Conservation (phyloP, 1,140 invertebrate species). For the Ectropis grisescens region DNA sequence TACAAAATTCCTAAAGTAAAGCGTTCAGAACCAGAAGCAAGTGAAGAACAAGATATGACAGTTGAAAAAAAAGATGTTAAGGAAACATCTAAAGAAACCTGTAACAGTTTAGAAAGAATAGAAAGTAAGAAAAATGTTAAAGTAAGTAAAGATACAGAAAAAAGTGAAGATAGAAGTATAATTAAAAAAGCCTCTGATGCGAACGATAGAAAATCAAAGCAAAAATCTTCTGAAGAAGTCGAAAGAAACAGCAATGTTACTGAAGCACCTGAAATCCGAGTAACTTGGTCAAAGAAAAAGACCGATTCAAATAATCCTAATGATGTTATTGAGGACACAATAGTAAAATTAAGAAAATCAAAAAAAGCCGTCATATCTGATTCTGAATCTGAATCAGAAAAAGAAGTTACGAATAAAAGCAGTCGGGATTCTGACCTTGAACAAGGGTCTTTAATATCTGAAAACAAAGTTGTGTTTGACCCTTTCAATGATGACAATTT, state of each 20-base stretch:
- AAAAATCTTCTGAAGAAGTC: no score
- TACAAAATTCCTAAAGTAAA: slow-evolving; percentile 77
- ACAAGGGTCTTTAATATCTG: no score
- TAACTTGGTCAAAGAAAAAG: slow-evolving; percentile 25
- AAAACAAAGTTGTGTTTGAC: no score
- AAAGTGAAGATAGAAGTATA: background rate
- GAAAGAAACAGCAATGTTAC: background rate
- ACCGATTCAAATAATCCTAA: slow-evolving; percentile 2
- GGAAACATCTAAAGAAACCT: no score
- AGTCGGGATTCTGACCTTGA: no score
- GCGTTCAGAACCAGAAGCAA: slow-evolving; percentile 15
- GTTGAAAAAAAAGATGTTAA: slow-evolving; percentile 14
- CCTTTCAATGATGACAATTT: background rate
- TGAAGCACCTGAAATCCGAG: slow-evolving; percentile 15
- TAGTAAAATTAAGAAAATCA: slow-evolving; percentile 4
- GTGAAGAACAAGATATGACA: no score
- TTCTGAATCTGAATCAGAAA: slow-evolving; percentile 12
- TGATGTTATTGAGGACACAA: background rate
- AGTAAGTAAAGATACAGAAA: background rate
- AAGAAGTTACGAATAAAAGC: no score
- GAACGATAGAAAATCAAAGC: no score
- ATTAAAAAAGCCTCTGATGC: no score
- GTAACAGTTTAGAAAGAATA: no score
- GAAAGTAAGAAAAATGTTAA: background rate
- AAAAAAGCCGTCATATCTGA: slow-evolving; percentile 11